Evolutionary conservation across 2,888 invertebrate species (phyloP).

Genomic region (Cephalotes varians): DNA sequence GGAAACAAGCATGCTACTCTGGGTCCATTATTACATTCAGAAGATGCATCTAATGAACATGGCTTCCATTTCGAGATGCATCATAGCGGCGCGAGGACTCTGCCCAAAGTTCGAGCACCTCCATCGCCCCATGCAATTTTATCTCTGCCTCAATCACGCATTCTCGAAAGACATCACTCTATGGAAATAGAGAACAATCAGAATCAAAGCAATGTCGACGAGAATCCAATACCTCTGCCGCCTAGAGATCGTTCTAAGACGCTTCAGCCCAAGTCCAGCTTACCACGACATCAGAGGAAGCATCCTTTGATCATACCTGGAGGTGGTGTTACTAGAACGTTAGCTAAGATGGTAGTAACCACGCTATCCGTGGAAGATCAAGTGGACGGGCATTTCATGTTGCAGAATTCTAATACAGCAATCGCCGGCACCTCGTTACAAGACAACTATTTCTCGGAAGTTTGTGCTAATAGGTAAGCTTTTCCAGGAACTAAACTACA

Average conservation of each 20-base stretch:
- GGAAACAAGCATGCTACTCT: slow-evolving; percentile 86
- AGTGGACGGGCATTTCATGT: slow-evolving; percentile 78
- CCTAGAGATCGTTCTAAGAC: slow-evolving; percentile 91
- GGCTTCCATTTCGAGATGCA: slow-evolving; percentile 78
- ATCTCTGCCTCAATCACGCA: slow-evolving; percentile 70
- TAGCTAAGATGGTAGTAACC: slow-evolving; percentile 87
- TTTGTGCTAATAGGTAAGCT: slow-evolving; percentile 78
- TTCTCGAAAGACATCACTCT: slow-evolving; percentile 76
- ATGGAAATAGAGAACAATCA: slow-evolving; percentile 80
- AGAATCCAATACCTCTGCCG: slow-evolving; percentile 92
- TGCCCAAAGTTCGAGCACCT: slow-evolving; percentile 81
- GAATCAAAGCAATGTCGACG: slow-evolving; percentile 82
- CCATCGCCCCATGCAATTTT: slow-evolving; percentile 78
- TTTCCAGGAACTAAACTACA: background rate
- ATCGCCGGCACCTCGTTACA: slow-evolving; percentile 62
- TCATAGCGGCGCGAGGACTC: slow-evolving; percentile 81
- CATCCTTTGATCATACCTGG: slow-evolving; percentile 93
- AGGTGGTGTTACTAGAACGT: slow-evolving; percentile 88
- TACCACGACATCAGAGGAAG: slow-evolving; percentile 92
- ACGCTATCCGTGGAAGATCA: slow-evolving; percentile 84
- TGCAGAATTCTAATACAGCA: slow-evolving; percentile 60
- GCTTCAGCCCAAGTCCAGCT: slow-evolving; percentile 88
- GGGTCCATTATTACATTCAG: slow-evolving; percentile 71
- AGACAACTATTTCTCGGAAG: slow-evolving; percentile 72
- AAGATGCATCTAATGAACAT: slow-evolving; percentile 71